A percentile compares a stretch with the other conserved stretches of the same genome.
These are phyloP conservation scores for Dasysyrphus tricinctus DNA, from an alignment of 2,888 invertebrate species.

Conservation along the genomic window DNA sequence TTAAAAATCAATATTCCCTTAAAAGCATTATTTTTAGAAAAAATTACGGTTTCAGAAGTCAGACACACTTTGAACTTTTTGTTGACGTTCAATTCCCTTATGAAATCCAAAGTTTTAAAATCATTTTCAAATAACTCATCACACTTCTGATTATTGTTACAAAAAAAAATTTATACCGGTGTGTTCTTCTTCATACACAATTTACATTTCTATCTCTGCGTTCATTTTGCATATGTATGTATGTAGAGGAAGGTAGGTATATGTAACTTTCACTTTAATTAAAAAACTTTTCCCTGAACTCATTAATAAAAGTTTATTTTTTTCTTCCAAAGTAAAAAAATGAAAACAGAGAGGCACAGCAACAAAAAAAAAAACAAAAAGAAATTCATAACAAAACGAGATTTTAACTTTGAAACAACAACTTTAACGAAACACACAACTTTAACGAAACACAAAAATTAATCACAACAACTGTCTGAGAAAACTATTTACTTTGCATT, in stretches of 20 bases:
- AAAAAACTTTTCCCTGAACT: slow-evolving; percentile 58
- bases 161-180: background rate
- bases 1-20: too few species aligned
- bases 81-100: background rate
- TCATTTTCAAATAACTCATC: slow-evolving; percentile 2
- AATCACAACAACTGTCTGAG: slow-evolving; percentile 44
- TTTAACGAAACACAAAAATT: slow-evolving; percentile 43
- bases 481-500: slow-evolving; percentile 32
- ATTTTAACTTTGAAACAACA: slow-evolving; percentile 53
- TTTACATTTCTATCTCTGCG: background rate
- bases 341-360: background rate
- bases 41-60: background rate
- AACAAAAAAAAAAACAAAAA: background rate
- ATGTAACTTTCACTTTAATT: slow-evolving; percentile 48
- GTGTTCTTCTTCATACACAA: background rate
- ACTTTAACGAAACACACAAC: slow-evolving; percentile 32
- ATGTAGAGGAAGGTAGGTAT: too few species aligned
- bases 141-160: background rate
- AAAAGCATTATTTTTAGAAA: background rate
- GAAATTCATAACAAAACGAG: slow-evolving; percentile 31
- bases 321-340: background rate
- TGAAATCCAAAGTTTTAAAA: background rate
- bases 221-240: background rate
- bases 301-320: slow-evolving; percentile 52
- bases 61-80: background rate